A percentile compares a stretch with the other conserved stretches of the same genome.
These are phyloP conservation scores for Antheraea mylitta DNA, from an alignment of 1,140 invertebrate genomes.

Conservation along the genomic window DNA sequence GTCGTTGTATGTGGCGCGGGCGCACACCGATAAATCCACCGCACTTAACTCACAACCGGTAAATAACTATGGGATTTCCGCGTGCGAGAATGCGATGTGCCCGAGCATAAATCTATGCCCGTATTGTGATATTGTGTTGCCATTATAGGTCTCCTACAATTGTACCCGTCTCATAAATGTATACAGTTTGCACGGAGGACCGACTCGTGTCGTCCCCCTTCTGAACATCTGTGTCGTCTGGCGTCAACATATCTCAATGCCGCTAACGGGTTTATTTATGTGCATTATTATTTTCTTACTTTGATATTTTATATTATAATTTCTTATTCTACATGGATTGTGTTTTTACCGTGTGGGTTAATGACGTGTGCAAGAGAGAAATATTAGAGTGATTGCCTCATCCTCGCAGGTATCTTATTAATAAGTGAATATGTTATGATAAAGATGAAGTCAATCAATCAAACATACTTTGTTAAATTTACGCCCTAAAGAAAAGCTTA, in stretches of 20 bases:
- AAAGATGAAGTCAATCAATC: no score
- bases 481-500: no score
- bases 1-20: constrained; percentile 54
- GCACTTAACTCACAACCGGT: constrained; percentile 76
- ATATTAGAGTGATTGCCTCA: no score
- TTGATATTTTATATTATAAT: neutral
- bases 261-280: neutral
- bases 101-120: constrained; percentile 73
- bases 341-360: neutral
- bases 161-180: constrained; percentile 69
- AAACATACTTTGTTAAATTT: no score
- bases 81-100: constrained; percentile 70
- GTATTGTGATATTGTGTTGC: constrained; percentile 78
- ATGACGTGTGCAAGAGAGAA: no score
- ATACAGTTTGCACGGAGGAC: constrained; percentile 40
- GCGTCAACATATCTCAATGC: constrained; percentile 32
- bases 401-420: no score
- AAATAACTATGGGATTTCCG: constrained; percentile 78
- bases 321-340: neutral
- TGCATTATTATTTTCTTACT: neutral
- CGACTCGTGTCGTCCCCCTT: constrained; percentile 26
- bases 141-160: constrained; percentile 62
- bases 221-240: constrained; percentile 30
- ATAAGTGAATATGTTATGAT: no score
- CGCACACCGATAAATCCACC: constrained; percentile 71